Conservation (phyloP, 30 jellyfish, hydroid and myxozoan species). For the Morbakka virulenta region DNA sequence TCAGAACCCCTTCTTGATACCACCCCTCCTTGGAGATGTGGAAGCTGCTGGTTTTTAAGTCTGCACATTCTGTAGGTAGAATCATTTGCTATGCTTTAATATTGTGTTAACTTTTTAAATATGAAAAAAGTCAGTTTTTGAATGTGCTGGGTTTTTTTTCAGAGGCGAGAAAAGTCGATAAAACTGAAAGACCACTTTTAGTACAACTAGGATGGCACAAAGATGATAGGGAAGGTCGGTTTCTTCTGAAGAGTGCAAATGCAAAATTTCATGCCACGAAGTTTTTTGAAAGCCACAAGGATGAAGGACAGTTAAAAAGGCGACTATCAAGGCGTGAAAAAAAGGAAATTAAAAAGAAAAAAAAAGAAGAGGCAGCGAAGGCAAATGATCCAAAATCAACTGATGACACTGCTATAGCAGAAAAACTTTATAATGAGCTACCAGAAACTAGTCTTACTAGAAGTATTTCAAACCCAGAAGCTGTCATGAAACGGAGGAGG, state of each 20-base stretch:
- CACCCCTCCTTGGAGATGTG: no score
- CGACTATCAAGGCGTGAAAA: constrained; percentile 90
- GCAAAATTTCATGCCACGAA: constrained; percentile 60
- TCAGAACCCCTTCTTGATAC: no score
- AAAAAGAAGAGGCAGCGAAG: constrained; percentile 58
- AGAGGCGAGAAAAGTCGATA: constrained; percentile 72
- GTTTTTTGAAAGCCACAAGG: constrained; percentile 73
- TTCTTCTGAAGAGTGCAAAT: constrained; percentile 82
- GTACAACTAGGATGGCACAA: constrained; percentile 95
- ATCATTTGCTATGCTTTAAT: no score
- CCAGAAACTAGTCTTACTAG: constrained; percentile 92
- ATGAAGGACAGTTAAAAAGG: constrained; percentile 79
- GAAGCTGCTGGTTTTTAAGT: no score
- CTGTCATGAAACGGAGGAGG: constrained; percentile 92
- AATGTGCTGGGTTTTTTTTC: constrained; percentile 1
- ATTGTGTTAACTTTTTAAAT: no score
- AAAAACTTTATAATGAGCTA: constrained; percentile 69
- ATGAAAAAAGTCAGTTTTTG: no score
- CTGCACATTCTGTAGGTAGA: no score
- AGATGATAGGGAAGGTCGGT: constrained; percentile 97
- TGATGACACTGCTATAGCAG: constrained; percentile 66
- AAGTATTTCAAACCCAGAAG: constrained; percentile 90
- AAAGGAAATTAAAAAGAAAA: constrained; percentile 69
- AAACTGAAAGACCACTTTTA: constrained; percentile 74
- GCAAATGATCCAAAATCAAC: constrained; percentile 23